phyloP scores from a whole-genome alignment of 1,140 invertebrate genomes.

The Trinorchestia longiramus region DNA sequence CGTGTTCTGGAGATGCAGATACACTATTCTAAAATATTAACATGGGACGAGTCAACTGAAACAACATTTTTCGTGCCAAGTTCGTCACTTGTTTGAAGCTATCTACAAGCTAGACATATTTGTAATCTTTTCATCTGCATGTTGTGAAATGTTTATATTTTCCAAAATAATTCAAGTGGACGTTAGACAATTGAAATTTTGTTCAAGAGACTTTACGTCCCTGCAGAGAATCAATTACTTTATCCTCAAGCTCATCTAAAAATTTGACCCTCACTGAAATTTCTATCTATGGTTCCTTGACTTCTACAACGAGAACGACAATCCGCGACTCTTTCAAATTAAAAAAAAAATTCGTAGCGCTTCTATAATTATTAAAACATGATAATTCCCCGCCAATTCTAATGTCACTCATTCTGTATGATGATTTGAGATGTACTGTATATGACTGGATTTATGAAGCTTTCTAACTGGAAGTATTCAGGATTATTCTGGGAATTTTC shows the following conservation, averaged over 20 bases:
- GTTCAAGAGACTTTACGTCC: not conserved
- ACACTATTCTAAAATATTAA: not conserved
- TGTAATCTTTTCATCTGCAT: not conserved
- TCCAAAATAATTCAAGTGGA: not conserved
- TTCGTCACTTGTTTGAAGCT: not conserved
- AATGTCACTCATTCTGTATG: not conserved
- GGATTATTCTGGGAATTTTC: not conserved
- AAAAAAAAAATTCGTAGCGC: not conserved
- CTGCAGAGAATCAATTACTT: not conserved
- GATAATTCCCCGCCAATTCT: not conserved
- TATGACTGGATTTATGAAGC: not conserved
- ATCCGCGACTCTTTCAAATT: not conserved
- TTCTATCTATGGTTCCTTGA: not conserved
- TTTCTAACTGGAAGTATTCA: not conserved
- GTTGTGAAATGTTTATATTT: not conserved
- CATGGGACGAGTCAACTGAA: not conserved
- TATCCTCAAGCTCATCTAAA: not conserved
- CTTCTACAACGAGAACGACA: not conserved
- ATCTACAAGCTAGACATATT: not conserved
- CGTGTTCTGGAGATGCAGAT: too few relatives aligned
- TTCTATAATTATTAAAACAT: not conserved
- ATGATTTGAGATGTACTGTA: not conserved
- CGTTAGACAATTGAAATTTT: not conserved
- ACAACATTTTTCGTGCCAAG: slow-evolving; percentile 3
- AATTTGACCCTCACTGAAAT: not conserved